Percentiles rank a stretch among this genome's conserved stretches.
Conservation (phyloP, 2,113 vertebrate genomes). For the Tapirus terrestris region DNA sequence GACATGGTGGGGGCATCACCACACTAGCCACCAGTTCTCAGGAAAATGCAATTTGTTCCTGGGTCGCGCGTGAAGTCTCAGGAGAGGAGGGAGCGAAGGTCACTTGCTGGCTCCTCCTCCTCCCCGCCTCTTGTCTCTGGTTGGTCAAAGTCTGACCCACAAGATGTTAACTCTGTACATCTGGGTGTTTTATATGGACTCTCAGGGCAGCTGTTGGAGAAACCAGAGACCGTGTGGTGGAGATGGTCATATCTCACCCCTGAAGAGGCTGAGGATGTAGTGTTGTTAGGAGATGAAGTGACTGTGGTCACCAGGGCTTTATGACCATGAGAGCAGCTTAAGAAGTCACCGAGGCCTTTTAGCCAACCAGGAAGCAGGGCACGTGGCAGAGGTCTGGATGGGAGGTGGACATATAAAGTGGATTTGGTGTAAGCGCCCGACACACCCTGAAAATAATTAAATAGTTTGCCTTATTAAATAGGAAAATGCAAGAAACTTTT, state of each 20-base stretch:
- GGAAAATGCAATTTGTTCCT: not conserved
- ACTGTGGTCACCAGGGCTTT: not conserved
- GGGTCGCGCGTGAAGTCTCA: not conserved
- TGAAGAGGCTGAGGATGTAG: not conserved
- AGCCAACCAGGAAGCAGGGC: not conserved
- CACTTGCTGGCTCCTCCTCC: not conserved
- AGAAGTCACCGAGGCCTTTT: not conserved
- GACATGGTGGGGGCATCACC: not conserved
- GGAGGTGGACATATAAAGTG: not conserved
- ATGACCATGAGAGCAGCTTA: not conserved
- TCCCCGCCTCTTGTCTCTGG: not conserved
- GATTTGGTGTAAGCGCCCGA: not conserved
- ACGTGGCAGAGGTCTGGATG: rapidly evolving
- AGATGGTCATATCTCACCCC: not conserved
- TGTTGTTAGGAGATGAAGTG: not conserved
- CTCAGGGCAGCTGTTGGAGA: not conserved
- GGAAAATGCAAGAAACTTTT: not conserved
- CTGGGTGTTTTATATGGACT: not conserved
- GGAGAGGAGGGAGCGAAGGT: not conserved
- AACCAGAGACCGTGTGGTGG: not conserved
- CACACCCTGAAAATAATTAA: not conserved
- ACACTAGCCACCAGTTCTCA: not conserved
- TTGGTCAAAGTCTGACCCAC: not conserved
- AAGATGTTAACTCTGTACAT: not conserved
- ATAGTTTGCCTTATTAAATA: slow-evolving; percentile 19